Percentiles rank a stretch among this genome's conserved stretches.
These are phyloP conservation scores for Temnothorax curvispinosus DNA, from an alignment of 1,140 invertebrate species.

Conservation along the genomic window DNA sequence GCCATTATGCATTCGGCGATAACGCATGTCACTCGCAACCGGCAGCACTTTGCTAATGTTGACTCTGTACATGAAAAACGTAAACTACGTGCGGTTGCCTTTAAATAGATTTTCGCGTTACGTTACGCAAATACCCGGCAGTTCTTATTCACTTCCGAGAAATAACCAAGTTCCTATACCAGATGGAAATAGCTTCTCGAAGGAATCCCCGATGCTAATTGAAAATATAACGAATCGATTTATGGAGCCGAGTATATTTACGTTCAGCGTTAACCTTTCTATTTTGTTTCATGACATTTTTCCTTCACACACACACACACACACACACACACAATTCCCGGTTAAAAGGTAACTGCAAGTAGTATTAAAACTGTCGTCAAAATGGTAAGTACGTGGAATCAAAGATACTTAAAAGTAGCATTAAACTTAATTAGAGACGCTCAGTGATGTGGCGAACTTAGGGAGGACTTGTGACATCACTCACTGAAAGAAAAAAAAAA, in stretches of 20 bases:
- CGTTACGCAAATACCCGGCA: not conserved
- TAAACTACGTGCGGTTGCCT: conserved; percentile 9
- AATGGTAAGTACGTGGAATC: not conserved
- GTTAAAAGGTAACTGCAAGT: conserved; percentile 16
- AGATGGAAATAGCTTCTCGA: not conserved
- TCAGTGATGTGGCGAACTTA: not conserved
- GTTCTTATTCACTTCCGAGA: not conserved
- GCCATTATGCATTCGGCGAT: conserved; percentile 52
- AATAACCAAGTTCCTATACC: not conserved
- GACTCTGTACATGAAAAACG: conserved; percentile 40
- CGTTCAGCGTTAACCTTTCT: not conserved
- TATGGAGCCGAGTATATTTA: not conserved
- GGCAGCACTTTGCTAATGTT: conserved; percentile 54
- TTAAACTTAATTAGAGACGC: conserved; percentile 5
- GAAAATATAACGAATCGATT: conserved; percentile 23
- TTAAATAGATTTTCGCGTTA: conserved; percentile 31
- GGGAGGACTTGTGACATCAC: not conserved
- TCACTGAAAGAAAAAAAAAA: not conserved
- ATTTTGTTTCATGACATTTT: not conserved
- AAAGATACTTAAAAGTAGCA: conserved; percentile 7
- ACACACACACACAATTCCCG: not conserved
- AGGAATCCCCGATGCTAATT: conserved; percentile 8
- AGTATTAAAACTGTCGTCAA: conserved; percentile 22
- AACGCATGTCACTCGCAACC: conserved; percentile 54
- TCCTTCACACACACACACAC: too few species aligned